A percentile compares a stretch with the other conserved stretches of the same genome.
Evolutionary conservation across 2,113 vertebrate species (phyloP).

Genomic region (Sturnira hondurensis): DNA sequence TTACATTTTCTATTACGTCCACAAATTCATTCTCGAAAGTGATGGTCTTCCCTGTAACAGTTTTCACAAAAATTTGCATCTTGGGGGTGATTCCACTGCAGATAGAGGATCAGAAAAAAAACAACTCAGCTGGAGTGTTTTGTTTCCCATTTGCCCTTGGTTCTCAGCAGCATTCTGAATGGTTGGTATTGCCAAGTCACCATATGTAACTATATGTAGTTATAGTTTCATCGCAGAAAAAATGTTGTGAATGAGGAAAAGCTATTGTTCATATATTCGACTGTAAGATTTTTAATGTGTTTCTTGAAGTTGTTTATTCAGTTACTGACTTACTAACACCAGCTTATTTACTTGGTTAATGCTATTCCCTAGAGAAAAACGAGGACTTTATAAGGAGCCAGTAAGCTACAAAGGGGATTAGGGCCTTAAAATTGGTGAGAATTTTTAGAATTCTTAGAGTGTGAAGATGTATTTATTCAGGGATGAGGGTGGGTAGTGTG

Average conservation of each 20-base stretch:
- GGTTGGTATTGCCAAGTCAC: not conserved
- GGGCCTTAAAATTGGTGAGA: not conserved
- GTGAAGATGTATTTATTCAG: not conserved
- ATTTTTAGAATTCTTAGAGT: not conserved
- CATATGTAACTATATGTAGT: too few species aligned
- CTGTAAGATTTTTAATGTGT: not conserved
- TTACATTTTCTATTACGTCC: too few species aligned
- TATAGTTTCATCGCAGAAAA: too few species aligned
- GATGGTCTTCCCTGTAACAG: too few species aligned
- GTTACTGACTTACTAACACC: not conserved
- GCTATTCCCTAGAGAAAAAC: not conserved
- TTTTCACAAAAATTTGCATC: too few species aligned
- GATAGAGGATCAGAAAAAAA: too few species aligned
- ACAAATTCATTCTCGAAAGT: too few species aligned
- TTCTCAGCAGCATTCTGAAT: not conserved
- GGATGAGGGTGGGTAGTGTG: fast-evolving
- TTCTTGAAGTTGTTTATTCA: not conserved
- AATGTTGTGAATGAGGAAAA: too few species aligned
- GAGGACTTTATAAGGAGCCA: not conserved
- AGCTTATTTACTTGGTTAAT: not conserved
- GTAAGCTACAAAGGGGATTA: not conserved
- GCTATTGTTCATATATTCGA: too few species aligned
- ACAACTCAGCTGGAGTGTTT: too few species aligned
- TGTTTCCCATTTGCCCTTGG: not conserved
- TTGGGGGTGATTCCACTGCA: too few species aligned